Percentiles rank a stretch among this genome's conserved stretches.
Evolutionary conservation across 2,113 vertebrate genomes (phyloP).

Genomic region (Cyanoderma ruficeps): DNA sequence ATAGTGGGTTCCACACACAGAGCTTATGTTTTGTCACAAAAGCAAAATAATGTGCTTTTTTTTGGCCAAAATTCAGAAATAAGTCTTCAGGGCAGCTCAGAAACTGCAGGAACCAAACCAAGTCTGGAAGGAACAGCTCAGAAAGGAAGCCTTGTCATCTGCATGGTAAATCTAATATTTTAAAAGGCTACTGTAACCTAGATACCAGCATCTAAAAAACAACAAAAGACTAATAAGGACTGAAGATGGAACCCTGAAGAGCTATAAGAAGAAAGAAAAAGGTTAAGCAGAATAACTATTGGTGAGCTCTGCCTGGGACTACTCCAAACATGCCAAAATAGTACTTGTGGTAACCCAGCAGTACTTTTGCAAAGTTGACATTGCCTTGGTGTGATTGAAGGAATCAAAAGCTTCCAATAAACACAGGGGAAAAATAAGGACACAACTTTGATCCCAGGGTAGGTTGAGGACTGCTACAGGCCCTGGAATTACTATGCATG

Average conservation of each 20-base stretch:
- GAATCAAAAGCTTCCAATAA: conserved; percentile 60
- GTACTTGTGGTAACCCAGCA: conserved; percentile 41
- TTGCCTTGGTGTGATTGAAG: background rate
- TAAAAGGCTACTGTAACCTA: conserved; percentile 48
- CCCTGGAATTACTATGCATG: background rate
- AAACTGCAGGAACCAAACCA: conserved; percentile 23
- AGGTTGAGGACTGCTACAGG: conserved; percentile 5
- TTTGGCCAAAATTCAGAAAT: conserved; percentile 49
- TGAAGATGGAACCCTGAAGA: conserved; percentile 37
- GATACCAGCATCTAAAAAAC: conserved; percentile 39
- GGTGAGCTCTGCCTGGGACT: background rate
- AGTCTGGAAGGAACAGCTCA: conserved; percentile 28
- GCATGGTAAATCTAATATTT: conserved; percentile 36
- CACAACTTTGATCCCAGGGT: conserved; percentile 28
- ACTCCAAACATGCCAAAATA: conserved; percentile 39
- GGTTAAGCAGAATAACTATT: background rate
- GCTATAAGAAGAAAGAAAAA: background rate
- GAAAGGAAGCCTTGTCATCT: conserved; percentile 51
- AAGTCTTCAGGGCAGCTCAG: conserved; percentile 5
- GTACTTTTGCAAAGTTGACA: conserved; percentile 37
- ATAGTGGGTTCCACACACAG: background rate
- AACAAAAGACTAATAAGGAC: conserved; percentile 46
- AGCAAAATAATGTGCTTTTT: conserved; percentile 21
- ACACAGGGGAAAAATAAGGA: background rate
- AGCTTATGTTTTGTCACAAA: conserved; percentile 19